phyloP scores from a whole-genome alignment of 2,113 vertebrate species.

The Vulpes ferrilata region DNA sequence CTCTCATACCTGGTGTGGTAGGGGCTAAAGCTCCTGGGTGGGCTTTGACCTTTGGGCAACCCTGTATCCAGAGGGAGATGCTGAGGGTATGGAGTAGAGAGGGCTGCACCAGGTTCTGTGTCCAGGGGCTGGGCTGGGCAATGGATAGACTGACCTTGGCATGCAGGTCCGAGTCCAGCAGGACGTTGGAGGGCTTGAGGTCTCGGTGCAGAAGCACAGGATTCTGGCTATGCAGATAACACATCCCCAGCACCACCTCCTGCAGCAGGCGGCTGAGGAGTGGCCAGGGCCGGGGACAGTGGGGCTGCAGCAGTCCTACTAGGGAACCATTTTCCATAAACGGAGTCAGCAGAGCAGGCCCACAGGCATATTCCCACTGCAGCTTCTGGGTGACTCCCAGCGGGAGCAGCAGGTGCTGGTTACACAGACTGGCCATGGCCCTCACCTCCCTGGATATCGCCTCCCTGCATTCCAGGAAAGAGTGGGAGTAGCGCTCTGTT shows the following conservation, averaged over 20 bases:
- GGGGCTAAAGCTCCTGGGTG: neutral
- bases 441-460: slow-evolving; percentile 70
- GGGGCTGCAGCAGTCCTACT: slow-evolving; percentile 34
- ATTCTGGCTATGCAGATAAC: slow-evolving; percentile 89
- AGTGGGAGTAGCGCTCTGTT: rapidly evolving
- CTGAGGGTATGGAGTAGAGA: neutral
- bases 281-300: slow-evolving; percentile 82
- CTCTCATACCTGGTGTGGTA: neutral
- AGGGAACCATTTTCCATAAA: slow-evolving; percentile 91
- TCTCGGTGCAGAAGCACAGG: slow-evolving; percentile 77
- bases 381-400: slow-evolving; percentile 59
- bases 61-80: neutral
- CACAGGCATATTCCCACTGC: rapidly evolving
- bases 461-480: neutral
- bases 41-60: neutral
- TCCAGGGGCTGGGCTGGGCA: neutral
- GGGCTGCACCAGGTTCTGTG: neutral
- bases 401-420: slow-evolving; percentile 59
- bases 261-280: slow-evolving; percentile 87
- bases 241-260: slow-evolving; percentile 90
- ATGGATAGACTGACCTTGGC: slow-evolving; percentile 77
- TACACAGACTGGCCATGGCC: slow-evolving; percentile 70
- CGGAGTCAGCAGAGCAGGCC: slow-evolving; percentile 90
- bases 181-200: slow-evolving; percentile 83
- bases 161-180: slow-evolving; percentile 77